Conservation (phyloP, 2,888 invertebrate species). For the Periphyllus acericola region DNA sequence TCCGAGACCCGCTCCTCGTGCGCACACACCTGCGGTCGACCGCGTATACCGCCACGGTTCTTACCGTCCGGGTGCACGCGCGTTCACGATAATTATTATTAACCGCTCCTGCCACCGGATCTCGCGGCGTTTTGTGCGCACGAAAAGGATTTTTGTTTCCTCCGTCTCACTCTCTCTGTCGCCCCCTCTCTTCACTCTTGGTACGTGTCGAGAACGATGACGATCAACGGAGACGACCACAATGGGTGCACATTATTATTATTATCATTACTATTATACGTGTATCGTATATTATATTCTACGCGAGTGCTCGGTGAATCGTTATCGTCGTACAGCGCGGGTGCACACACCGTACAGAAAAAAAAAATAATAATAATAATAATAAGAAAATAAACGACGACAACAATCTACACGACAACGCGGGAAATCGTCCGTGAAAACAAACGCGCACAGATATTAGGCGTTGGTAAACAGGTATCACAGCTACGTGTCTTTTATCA, state of each 20-base stretch:
- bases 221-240: conserved; percentile 28
- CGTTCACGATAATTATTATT: conserved; percentile 25
- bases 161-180: neutral
- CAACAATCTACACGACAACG: conserved; percentile 23
- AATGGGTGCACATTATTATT: neutral
- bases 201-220: conserved; percentile 53
- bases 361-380: neutral
- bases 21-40: neutral
- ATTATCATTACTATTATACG: neutral
- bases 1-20: no score
- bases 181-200: conserved; percentile 1
- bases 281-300: neutral
- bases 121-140: neutral
- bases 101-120: conserved; percentile 35
- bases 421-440: conserved; percentile 59
- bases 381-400: conserved; percentile 14
- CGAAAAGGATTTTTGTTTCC: no score
- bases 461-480: neutral
- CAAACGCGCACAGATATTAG: conserved; percentile 17
- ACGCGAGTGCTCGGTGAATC: conserved; percentile 36
- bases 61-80: neutral
- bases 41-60: neutral
- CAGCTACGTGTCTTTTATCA: conserved; percentile 6
- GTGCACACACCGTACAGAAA: neutral
- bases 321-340: neutral